Percentiles rank a stretch among this genome's conserved stretches.
Conservation (phyloP, 2,113 vertebrate genomes). For the Limanda limanda region DNA sequence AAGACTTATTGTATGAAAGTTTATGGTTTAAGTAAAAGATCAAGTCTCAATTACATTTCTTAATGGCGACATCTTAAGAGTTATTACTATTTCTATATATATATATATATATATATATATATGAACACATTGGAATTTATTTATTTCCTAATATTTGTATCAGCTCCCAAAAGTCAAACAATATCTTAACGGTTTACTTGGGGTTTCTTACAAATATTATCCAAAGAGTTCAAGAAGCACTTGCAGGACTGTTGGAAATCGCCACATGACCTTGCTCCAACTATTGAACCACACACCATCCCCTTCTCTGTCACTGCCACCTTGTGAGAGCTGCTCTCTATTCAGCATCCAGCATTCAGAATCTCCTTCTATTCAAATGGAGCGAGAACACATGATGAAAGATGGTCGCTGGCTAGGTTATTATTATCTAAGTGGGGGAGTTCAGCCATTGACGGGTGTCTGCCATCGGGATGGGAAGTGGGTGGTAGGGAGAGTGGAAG, state of each 20-base stretch:
- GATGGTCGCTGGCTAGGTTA: slow-evolving; percentile 49
- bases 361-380: slow-evolving; percentile 56
- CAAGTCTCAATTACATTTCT: no score
- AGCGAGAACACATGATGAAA: slow-evolving; percentile 55
- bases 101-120: no score
- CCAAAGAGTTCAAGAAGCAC: no score
- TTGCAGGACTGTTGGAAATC: slow-evolving; percentile 1
- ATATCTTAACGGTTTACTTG: background rate
- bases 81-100: no score
- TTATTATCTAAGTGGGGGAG: slow-evolving; percentile 62
- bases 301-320: slow-evolving; percentile 48
- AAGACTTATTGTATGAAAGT: no score
- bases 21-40: background rate
- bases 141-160: no score
- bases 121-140: no score
- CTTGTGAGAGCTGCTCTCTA: slow-evolving; percentile 40
- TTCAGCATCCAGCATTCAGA: slow-evolving; percentile 27
- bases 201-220: no score
- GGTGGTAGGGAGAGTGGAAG: slow-evolving; percentile 33
- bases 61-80: no score
- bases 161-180: no score
- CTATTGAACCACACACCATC: slow-evolving; percentile 39
- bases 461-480: slow-evolving; percentile 55
- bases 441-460: slow-evolving; percentile 62
- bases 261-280: slow-evolving; percentile 34